These are phyloP conservation scores for Bombus picipes DNA, from an alignment of 1,140 invertebrate species.

Conservation along the genomic window DNA sequence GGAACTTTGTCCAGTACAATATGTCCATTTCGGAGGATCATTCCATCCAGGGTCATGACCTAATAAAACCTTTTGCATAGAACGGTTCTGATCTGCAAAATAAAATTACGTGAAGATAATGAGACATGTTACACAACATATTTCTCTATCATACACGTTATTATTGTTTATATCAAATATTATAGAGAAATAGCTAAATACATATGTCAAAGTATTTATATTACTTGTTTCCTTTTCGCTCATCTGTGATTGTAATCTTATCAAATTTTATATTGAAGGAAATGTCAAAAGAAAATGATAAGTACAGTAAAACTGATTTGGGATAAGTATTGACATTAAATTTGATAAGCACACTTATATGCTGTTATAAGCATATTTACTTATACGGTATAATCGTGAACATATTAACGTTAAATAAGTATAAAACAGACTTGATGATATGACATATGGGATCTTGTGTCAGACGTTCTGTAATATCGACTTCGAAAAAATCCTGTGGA, in stretches of 20 bases:
- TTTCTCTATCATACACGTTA: background rate
- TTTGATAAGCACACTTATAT: background rate
- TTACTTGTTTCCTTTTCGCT: conserved; percentile 25
- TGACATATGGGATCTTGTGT: no score
- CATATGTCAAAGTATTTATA: background rate
- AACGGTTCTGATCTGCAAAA: conserved; percentile 52
- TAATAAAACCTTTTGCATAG: conserved; percentile 75
- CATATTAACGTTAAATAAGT: no score
- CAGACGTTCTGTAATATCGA: no score
- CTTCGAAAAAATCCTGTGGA: no score
- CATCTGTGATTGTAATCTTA: background rate
- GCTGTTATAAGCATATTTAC: background rate
- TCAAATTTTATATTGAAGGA: background rate
- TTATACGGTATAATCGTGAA: background rate
- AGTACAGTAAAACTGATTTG: background rate
- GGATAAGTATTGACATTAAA: background rate
- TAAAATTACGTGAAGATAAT: background rate
- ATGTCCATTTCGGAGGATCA: conserved; percentile 82
- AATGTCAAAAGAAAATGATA: background rate
- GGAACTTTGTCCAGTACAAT: conserved; percentile 53
- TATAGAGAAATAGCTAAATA: no score
- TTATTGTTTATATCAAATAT: background rate
- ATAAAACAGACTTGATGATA: no score
- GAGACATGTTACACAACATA: background rate
- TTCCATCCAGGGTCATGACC: conserved; percentile 82